Evolutionary conservation across 2,113 vertebrate species (phyloP), one percentile per base, ranked within the genome.

Genomic region (Vanacampus margaritifer): DNA sequence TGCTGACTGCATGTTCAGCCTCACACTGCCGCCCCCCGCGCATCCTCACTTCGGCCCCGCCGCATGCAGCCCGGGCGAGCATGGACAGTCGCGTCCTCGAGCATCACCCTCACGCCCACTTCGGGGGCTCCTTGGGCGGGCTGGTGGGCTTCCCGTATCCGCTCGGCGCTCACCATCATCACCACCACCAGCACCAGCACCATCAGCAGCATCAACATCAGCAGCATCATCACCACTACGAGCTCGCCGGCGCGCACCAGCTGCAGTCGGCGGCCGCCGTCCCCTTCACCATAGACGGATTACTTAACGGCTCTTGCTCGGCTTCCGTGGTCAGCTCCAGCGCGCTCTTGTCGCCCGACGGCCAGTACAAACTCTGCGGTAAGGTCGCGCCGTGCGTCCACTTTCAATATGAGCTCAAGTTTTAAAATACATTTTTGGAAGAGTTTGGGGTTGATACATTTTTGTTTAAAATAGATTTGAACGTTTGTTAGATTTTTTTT

Each of bases 271-370:
- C 92, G 58, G 86, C 92, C 83, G 90, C 92, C 13, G 94, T 95
- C 19, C 95, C 96, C 79, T 98, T 98, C 92, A 96, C 96, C 78
- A 98, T 98, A 92, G 96, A 98, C 91, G 96, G 96, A 92, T 95
- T 98, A 94, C 91, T 98, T 67, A 95, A 93, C 89, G 93, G 96
- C 56, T 95, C 95, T 24, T 98, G 96, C 89, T 93, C 96, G 71
- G 93, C 93, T 82, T 96, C 95, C 28, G 95, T 95, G 83, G 93
- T 95, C 87, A 92, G 90, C 86, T 92, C 94, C 61, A 90, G 88
- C 73, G 84, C 94, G 73, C 91, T 97, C 63, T 90, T 98, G 58
- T 92, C 93, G 2, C 84, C 94, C 41, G 95, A 98, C 86, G 91
- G 76, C 71, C 93, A 94, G 82, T 98, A 94, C 93, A 96, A 96